Evolutionary conservation across 2,888 invertebrate genomes (phyloP).

Genomic region (Lobophora halterata): DNA sequence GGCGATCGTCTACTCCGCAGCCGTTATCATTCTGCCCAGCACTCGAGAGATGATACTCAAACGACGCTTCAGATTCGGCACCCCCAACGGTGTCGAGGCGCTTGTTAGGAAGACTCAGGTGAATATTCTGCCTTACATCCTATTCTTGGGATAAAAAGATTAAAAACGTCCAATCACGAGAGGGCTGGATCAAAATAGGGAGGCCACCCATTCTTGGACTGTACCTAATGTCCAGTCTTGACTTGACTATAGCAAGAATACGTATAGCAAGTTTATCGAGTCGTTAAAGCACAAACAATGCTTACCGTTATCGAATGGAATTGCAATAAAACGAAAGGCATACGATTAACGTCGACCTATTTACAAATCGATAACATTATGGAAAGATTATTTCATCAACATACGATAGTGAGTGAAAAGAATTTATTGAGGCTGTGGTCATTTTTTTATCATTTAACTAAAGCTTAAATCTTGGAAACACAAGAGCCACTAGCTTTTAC

Average conservation of each 20-base stretch:
- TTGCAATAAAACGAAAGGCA: slow-evolving; percentile 1
- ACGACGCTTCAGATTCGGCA: slow-evolving; percentile 88
- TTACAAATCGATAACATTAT: slow-evolving; percentile 16
- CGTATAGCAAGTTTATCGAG: background rate
- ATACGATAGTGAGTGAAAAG: no score
- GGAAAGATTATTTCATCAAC: background rate
- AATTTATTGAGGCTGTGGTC: no score
- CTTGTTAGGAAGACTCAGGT: slow-evolving; percentile 92
- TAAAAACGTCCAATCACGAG: no score
- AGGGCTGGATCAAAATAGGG: no score
- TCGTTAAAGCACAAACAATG: slow-evolving; percentile 3
- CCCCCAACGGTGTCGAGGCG: slow-evolving; percentile 86
- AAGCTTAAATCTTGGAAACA: no score
- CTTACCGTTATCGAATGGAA: slow-evolving; percentile 5
- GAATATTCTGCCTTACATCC: background rate
- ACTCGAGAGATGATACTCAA: slow-evolving; percentile 91
- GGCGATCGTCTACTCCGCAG: slow-evolving; percentile 90
- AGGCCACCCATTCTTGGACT: no score
- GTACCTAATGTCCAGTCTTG: no score
- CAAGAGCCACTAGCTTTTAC: no score
- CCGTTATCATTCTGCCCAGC: slow-evolving; percentile 88
- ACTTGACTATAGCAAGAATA: no score
- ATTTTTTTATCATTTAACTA: no score
- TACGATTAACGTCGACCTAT: slow-evolving; percentile 10
- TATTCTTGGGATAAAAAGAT: no score